Base-by-base conservation (phyloP, 1,140 invertebrate genomes). In the Ganaspis sp. region DNA sequence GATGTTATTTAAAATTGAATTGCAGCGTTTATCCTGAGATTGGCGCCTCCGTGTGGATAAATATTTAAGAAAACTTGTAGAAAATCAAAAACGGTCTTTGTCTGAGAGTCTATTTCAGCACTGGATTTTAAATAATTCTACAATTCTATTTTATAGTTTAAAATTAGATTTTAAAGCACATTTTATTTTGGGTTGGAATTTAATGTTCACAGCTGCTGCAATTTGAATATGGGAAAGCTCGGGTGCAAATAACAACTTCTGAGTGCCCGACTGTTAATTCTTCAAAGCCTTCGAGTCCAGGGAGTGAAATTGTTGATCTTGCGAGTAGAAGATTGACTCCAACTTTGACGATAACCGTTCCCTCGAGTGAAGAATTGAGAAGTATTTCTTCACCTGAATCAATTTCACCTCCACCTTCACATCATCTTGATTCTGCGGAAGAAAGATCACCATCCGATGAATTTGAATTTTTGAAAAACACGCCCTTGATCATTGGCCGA, bases 331-430 rank as follows among this genome's bases (percentile, higher is more conserved):
- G 86, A 70, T 81, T 87, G 9, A 89, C 91, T 12, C 92, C 93
- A 0, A 92, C 87, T 0, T 79, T 94, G 49, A 94, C 93, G 0
- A 86, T 94, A 9, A 93, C 93, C 0, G 91, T 93, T 83, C 93
- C 93, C 4, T 93, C 93, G 0, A 93, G 90, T 37, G 93, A 93
- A 78, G 93, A 94, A 80, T 80, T 93, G 21, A 88, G 91, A 54
- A 82, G 73, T n/a, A 19, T 85, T 15, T 87, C 87, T 2, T 86
- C 87, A 0, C 83, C 87, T 0, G 87, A 88, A 77, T 86, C 87
- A 2, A 79, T 77, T 2, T 86, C 87, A 4, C 86, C 86, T 3
- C 73, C 83, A 19, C 79, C 80, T 1, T 81, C 80, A 6, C 75
- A 73, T n/a, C 17, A 26, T 58, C 12, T 58, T 0, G 54, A 58